Base-by-base conservation (phyloP, 2,888 invertebrate genomes). In the Volucella inanis region DNA sequence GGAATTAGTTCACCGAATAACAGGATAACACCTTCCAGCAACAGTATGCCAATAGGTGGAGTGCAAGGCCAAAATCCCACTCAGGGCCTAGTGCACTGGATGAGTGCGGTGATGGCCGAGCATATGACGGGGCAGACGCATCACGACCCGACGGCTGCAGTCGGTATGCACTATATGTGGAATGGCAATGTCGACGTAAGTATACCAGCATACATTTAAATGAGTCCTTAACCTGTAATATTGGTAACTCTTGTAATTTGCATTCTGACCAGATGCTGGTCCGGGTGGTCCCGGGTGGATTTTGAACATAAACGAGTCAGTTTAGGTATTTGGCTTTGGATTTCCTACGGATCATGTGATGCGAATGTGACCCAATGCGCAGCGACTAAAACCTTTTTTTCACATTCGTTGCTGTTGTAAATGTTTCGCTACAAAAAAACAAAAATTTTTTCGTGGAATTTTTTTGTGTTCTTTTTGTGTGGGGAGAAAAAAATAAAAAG, bases 21-120 rank as follows among this genome's bases (percentile, higher is more conserved):
- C 67, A 64, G 85, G 68, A 85, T 85, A 62, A 85, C 85, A 68
- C 77, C 85, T 43, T 76, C 85, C 76, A 81, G 85, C 85, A 85
- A 85, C 72, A 85, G 76, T 68, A 92, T 92, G 91, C 92, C 93
- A 85, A 92, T 92, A 86, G 92, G 92, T 72, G 90, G 92, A 85
- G 92, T 92, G 71, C 92, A 93, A 89, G 92, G 94, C 89, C 94
- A 94, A 92, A 94, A 94, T 92, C 94, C 94, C 88, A 94, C 95
- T 62, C 96, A 96, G 90, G 96, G 96, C 83, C 94, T 97, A 91
- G 97, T 97, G 90, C 98, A 98, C 93, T 98, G 98, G 98, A 97
- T 98, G 97, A 97, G 97, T 91, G 92, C 92, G 49, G 97, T 98
- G 90, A 98, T 98, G 98, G 97, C 98, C 81, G 98, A 98, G 91